Evolutionary conservation across 2,797 vertebrate genomes (phyloP), one percentile per base, ranked within the genome.

Genomic region (Pantherophis alleghaniensis): DNA sequence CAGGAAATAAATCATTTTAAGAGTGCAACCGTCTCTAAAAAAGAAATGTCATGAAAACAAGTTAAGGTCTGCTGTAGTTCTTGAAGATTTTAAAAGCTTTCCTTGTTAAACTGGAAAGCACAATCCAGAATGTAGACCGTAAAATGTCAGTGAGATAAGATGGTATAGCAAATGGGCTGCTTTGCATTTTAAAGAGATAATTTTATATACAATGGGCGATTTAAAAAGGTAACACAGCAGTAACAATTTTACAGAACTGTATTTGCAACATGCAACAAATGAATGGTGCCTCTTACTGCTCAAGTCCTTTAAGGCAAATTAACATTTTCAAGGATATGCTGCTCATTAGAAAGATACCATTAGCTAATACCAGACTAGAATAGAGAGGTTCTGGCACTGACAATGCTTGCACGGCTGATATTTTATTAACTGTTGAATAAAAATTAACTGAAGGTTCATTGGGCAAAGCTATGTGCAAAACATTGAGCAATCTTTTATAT

Each of bases 161-260:
- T 13, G 42, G 13, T 86, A 51, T 12, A 28, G 88, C 57, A 89
- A 90, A 89, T 63, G 57, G 88, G 47, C 88, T 86, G 69, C 57
- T 90, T 92, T 92, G 92, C 88, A 86, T 92, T 90, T 92, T 86
- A 86, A 89, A 90, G 53, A 51, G 61, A 51, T 37, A 90, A 92
- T 86, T 92, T 86, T 74, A 63, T 92, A 63, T 32, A 61, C 69
- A 86, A 83, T 32, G 26, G 59, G 47, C 5, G 3, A 42, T 63
- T 92, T 89, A 90, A 60, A 61, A 88, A 61, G n/a, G 88, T 61
- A 90, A 86, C 47, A 37, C 24, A 24, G n/a, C 92, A 90, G 37
- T 59, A 47, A 47, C 20, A 83, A 12, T 47, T 47, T 83, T 83
- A 47, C 20, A n/a, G 1, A 14, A 6, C 24, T 42, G 24, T 57